Evolutionary conservation across 2,113 vertebrate genomes (phyloP), one percentile per base, ranked within the genome.

Genomic region (Gnathonemus longibarbis): DNA sequence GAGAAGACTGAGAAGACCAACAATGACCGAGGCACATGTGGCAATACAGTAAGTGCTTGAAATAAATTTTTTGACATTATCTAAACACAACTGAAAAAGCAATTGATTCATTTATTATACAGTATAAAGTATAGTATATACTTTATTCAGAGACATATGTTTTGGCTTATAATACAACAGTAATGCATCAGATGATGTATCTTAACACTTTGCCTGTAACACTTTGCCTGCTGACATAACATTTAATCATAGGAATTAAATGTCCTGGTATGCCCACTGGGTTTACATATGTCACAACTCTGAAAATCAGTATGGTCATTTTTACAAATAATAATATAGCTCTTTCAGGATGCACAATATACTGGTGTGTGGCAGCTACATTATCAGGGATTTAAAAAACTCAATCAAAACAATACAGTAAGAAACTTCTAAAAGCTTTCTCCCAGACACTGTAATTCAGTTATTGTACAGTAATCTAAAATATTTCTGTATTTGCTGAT

Each of bases 1-100:
- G 56, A 62, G 56, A n/a, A n/a, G 56, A 62, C 56, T 0, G 56
- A 9, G 24, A 62, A n/a, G 56, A 95, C 96, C 27, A 98, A 97
- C 92, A 97, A 97, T 0, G 97, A 98, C 88, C 96, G 97, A 70
- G 95, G 93, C 3, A 98, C 96, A 91, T 97, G 96, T 17, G 98
- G 95, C 92, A 97, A 91, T 89, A 95, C 96, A 97, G 98, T 99
- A 96, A 93, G 96, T 10, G 80, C 66, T 89, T 62, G 24, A 62
- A 62, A 62, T 21, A 3, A 45, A 9, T 24, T 21, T 21, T 56
- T 46, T 49, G 1, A 45, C 42, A 85, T 24, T 24, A 24, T 17
- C 39, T n/a, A 46, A 46, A 46, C 45, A 48, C 17, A 10, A 7
- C 74, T 15, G 13, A 80, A 15, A 80, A 35, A 35, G 31, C 6